Evolutionary conservation across 2,113 vertebrate species (phyloP).

Genomic region (Triplophysa dalaica): DNA sequence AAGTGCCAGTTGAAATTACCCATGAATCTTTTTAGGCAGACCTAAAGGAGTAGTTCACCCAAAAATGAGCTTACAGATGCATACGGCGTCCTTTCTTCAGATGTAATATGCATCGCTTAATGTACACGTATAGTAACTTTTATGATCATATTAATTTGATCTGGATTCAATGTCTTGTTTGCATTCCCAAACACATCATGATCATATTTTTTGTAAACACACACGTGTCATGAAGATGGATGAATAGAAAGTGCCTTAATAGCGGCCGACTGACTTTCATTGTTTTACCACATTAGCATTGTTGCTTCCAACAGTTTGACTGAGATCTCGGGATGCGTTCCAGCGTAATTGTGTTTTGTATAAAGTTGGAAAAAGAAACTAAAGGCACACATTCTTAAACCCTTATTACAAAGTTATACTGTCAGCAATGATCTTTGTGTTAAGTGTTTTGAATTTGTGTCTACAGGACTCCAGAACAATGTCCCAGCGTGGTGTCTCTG

Average conservation of each 20-base stretch:
- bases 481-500: conserved; percentile 95
- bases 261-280: background rate
- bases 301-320: background rate
- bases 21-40: background rate
- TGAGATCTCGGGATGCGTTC: background rate
- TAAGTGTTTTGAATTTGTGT: conserved; percentile 40
- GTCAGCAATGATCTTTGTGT: background rate
- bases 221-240: background rate
- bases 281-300: background rate
- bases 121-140: no score
- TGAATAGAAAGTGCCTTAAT: no score
- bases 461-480: conserved; percentile 95
- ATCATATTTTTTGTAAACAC: no score
- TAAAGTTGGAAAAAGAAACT: conserved; percentile 7
- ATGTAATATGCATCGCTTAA: no score
- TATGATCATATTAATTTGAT: no score
- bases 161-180: no score
- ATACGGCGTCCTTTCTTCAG: no score
- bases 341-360: background rate
- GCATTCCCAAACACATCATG: no score
- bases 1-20: no score
- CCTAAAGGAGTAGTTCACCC: background rate
- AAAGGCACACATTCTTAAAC: conserved; percentile 4
- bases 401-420: no score
- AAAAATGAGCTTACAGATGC: background rate